phyloP scores from a whole-genome alignment of 2,113 vertebrate genomes.

The Meleagris gallopavo region DNA sequence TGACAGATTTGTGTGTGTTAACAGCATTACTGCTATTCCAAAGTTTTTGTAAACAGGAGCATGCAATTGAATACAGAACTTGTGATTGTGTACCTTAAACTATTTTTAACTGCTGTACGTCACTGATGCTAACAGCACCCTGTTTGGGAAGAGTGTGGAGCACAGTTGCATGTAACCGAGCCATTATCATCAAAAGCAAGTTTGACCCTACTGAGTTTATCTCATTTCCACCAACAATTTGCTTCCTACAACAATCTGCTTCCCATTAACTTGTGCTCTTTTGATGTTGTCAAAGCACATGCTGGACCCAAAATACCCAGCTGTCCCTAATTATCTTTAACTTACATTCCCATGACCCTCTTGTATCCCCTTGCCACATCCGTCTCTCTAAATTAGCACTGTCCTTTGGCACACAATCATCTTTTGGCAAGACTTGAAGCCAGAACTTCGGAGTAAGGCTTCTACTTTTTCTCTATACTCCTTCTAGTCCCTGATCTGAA shows the following conservation, averaged over 20 bases:
- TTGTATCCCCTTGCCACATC: not conserved
- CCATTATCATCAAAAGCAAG: slow-evolving; percentile 21
- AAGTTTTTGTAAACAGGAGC: not conserved
- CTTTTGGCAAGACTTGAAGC: not conserved
- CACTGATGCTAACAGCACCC: not conserved
- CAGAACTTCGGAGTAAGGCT: not conserved
- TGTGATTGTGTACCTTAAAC: not conserved
- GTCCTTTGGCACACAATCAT: accelerated
- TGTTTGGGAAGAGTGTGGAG: not conserved
- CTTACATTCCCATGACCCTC: not conserved
- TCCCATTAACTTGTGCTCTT: not conserved
- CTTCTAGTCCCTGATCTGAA: not conserved
- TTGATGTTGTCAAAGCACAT: not conserved
- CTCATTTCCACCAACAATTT: not conserved
- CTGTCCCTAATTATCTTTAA: not conserved
- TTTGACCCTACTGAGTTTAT: not conserved
- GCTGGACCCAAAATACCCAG: not conserved
- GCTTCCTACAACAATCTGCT: not conserved
- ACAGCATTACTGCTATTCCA: not conserved
- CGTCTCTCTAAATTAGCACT: not conserved
- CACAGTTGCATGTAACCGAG: not conserved
- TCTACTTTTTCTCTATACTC: not conserved
- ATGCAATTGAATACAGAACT: accelerated
- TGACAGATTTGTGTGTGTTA: not conserved
- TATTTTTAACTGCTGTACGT: not conserved